These are phyloP conservation scores for Circaetus cinerascens DNA, from an alignment of 2,113 vertebrate genomes.

Conservation along the genomic window DNA sequence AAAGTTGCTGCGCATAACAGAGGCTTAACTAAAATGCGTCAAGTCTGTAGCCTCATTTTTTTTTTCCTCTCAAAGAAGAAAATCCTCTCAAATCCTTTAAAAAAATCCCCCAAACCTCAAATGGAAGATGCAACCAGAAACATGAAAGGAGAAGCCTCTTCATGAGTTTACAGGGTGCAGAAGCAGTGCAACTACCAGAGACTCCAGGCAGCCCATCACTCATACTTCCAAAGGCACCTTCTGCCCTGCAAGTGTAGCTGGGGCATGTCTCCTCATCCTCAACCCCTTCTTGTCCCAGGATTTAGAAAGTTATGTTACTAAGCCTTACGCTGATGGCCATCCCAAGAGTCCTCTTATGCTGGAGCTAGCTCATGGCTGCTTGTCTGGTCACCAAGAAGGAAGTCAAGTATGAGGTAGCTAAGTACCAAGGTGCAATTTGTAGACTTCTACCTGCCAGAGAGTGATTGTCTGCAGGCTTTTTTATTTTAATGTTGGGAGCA, in stretches of 20 bases:
- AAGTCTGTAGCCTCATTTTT: not conserved
- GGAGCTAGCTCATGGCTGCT: not conserved
- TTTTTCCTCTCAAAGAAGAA: not conserved
- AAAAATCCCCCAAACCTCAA: not conserved
- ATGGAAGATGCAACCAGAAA: not conserved
- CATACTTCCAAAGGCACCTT: not conserved
- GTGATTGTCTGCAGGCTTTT: not conserved
- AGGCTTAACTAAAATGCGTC: not conserved
- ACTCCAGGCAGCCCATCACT: not conserved
- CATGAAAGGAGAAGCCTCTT: not conserved
- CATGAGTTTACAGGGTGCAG: not conserved
- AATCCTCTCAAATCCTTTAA: not conserved
- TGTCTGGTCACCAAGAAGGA: not conserved
- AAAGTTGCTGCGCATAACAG: not conserved
- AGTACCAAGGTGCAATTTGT: not conserved
- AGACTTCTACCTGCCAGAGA: not conserved
- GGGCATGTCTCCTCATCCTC: not conserved
- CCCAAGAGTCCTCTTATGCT: not conserved
- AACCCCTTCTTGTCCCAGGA: not conserved
- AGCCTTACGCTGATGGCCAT: not conserved
- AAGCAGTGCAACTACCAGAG: not conserved
- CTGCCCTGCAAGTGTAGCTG: not conserved
- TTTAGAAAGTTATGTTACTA: not conserved
- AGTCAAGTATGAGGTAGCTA: not conserved
- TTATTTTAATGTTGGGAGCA: not conserved